Evolutionary conservation across 2,113 vertebrate species (phyloP), one percentile per base, ranked within the genome.

Genomic region (Petrocephalus microphthalmus): DNA sequence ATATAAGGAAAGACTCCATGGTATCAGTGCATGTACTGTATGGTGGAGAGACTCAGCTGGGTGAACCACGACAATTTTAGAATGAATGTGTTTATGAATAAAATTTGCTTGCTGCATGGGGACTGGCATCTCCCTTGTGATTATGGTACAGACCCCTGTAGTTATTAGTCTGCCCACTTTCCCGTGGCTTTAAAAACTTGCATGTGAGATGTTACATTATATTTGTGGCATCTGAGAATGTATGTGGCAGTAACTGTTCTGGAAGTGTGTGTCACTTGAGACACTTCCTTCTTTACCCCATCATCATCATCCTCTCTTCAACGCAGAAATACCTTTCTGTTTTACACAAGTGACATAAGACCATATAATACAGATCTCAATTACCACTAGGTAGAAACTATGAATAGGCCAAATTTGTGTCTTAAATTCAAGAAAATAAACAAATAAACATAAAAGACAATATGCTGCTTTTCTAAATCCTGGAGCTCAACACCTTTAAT

Each of bases 401-500:
- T 4, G 45, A 83, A 49, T 83, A 83, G 37, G 20, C 51, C 29
- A 25, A 53, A 22, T 85, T 53, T 53, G 2, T 54, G 49, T 83
- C n/a, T 54, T 13, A 29, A 85, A 85, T 85, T 25, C 51, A 53
- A 53, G 52, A 83, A 83, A 83, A 83, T 83, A 83, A 83, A 83
- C 49, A 85, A 33, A 54, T 17, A 85, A 33, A 85, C 84, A 33
- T 85, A 54, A 54, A 54, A 85, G 84, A 51, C 51, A 54, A 51
- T 33, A 54, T 85, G 49, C 22, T 33, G 15, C 52, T 51, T 33
- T 33, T 11, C 52, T 83, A 17, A 83, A 47, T 45, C 17, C 81
- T 83, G 81, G 45, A 85, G 51, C 84, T 83, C 45, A 13, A 19
- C 22, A 45, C 81, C 81, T 85, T 85, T 85, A 85, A 85, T 85